phyloP scores from a whole-genome alignment of 2,113 vertebrate genomes.

The Strigops habroptila region DNA sequence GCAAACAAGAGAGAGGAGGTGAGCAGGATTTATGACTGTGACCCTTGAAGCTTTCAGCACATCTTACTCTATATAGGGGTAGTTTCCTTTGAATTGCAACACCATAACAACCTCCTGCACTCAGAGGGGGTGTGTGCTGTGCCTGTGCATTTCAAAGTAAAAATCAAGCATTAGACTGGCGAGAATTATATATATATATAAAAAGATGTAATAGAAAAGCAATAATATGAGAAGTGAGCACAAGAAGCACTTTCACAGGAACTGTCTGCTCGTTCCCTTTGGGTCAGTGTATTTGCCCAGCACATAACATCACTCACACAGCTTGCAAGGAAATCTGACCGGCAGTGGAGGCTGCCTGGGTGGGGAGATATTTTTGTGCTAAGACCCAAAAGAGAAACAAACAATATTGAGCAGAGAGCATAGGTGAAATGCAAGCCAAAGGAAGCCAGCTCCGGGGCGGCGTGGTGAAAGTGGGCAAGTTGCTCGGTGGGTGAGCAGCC shows the following conservation, averaged over 20 bases:
- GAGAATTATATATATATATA: background rate
- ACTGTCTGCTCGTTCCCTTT: background rate
- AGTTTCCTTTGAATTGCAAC: background rate
- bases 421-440: background rate
- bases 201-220: background rate
- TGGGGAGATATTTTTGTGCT: constrained; percentile 19
- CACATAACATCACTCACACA: background rate
- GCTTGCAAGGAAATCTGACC: background rate
- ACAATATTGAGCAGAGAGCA: background rate
- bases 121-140: background rate
- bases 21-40: background rate
- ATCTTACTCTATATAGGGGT: accelerated
- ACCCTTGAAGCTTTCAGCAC: background rate
- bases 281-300: background rate
- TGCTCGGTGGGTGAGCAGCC: accelerated
- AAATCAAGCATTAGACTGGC: background rate
- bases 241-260: background rate
- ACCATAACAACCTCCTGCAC: background rate
- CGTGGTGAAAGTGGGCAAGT: background rate
- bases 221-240: background rate
- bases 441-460: background rate
- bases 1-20: background rate
- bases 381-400: background rate
- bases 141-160: background rate
- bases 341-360: background rate